Evolutionary conservation across 2,797 vertebrate species (phyloP).

Genomic region (Galagoides demidoff): DNA sequence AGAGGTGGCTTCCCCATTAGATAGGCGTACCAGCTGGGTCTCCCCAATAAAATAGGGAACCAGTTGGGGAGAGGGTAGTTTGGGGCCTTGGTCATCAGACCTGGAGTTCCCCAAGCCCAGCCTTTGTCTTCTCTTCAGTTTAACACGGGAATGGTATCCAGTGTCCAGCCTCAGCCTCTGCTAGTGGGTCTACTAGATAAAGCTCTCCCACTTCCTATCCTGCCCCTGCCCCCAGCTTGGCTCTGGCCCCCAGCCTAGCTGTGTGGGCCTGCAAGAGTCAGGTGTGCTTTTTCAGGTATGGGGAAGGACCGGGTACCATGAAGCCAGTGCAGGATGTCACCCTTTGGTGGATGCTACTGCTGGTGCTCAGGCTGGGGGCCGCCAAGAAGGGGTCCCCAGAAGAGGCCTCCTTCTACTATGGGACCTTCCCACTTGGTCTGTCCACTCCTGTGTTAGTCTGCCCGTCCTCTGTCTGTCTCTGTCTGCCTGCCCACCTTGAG

Average conservation of each 20-base stretch:
- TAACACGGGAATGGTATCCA: rapidly evolving
- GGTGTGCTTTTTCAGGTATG: constrained; percentile 75
- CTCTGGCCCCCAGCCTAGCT: background rate
- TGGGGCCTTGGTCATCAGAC: background rate
- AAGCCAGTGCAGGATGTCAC: constrained; percentile 75
- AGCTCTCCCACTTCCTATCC: rapidly evolving
- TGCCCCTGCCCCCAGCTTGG: background rate
- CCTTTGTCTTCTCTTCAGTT: background rate
- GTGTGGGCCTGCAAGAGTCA: constrained; percentile 69
- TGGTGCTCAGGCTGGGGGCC: constrained; percentile 88
- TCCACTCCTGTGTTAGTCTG: background rate
- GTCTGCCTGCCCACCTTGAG: background rate
- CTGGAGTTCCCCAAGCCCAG: background rate
- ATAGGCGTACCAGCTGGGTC: too few relatives aligned
- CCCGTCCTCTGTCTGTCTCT: background rate
- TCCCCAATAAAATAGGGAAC: background rate
- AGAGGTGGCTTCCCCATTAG: background rate
- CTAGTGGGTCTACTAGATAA: background rate
- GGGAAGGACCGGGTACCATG: constrained; percentile 62
- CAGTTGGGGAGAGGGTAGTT: background rate
- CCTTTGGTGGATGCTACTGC: constrained; percentile 89
- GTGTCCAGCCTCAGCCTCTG: background rate
- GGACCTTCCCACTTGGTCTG: constrained; percentile 95
- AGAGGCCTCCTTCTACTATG: constrained; percentile 96
- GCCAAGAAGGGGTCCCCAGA: constrained; percentile 92